A percentile compares a stretch with the other conserved stretches of the same genome.
phyloP scores from a whole-genome alignment of 1,140 invertebrate species.

The Anoplophora glabripennis region DNA sequence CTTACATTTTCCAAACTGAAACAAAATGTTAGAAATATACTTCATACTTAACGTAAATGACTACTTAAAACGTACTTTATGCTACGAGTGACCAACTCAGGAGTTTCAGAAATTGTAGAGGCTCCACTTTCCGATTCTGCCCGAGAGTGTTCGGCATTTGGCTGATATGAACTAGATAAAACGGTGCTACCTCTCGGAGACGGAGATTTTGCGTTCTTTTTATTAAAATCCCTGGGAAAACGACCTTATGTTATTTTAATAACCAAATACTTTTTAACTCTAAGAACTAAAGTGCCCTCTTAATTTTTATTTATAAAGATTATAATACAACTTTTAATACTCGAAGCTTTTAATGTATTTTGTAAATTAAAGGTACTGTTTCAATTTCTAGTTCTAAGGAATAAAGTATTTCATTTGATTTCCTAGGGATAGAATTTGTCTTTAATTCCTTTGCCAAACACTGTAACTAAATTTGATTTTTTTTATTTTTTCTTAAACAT shows the following conservation, averaged over 20 bases:
- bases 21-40: neutral
- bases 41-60: neutral
- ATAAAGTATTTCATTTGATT: too few species aligned
- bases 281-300: conserved; percentile 1
- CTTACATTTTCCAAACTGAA: conserved; percentile 48
- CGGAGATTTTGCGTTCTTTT: conserved; percentile 26
- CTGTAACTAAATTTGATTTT: too few species aligned
- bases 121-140: conserved; percentile 46
- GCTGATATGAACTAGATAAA: conserved; percentile 32
- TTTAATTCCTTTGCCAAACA: too few species aligned
- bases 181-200: conserved; percentile 28
- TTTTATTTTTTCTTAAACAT: too few species aligned
- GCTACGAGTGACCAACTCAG: conserved; percentile 30
- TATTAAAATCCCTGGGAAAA: conserved; percentile 9
- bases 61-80: conserved; percentile 22
- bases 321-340: too few species aligned
- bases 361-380: too few species aligned
- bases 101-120: conserved; percentile 42
- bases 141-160: conserved; percentile 33
- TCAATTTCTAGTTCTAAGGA: too few species aligned
- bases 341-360: too few species aligned
- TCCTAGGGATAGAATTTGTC: too few species aligned
- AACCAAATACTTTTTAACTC: too few species aligned
- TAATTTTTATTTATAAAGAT: too few species aligned
- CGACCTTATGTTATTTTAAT: too few species aligned